Base-by-base conservation (phyloP, 1,140 invertebrate genomes). In the Phthorimaea operculella region DNA sequence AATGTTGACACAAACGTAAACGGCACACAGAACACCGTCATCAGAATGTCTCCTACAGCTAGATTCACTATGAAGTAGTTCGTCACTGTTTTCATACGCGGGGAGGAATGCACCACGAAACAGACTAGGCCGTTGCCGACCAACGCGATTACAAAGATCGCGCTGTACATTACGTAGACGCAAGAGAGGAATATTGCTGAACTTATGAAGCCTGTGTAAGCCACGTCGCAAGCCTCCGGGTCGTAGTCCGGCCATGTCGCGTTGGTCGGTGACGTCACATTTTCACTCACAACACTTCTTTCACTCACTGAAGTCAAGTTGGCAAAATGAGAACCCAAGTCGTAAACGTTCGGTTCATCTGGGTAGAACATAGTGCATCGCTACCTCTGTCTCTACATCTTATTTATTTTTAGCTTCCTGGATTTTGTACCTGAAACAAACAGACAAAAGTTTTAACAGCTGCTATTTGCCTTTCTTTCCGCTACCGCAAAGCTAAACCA, bases 51-150 rank as follows among this genome's bases (percentile, higher is more conserved):
- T 16, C 93, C 93, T 8, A 96, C 82, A 0, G 94, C 93, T 53
- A 97, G 80, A 78, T 96, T 96, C 60, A 91, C 90, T 59, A 96
- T 96, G 72, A 96, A 95, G 70, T 92, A 93, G 69, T 96, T 96
- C 1, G 94, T 96, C 1, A 96, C 93, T 0, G 94, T 95, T 59
- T 92, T 88, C 94, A 96, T 96, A 33, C 92, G 87, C 0, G 92
- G 90, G 17, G 90, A 92, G 8, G 89, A 89, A 52, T 92, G 85
- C 0, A 96, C 93, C 7, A 95, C 91, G 70, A 92, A 94, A 74
- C 93, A 94, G 5, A 96, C 93, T 2, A 94, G 87, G 11, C 90
- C 90, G 72, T 96, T 96, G 1, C 94, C 94, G 0, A 91, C 61
- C 7, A 96, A 72, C 0, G 93, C 92, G 1, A 92, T 80, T 1